Base-by-base conservation (phyloP, 2,797 vertebrate species). In the Ataeniobius toweri region DNA sequence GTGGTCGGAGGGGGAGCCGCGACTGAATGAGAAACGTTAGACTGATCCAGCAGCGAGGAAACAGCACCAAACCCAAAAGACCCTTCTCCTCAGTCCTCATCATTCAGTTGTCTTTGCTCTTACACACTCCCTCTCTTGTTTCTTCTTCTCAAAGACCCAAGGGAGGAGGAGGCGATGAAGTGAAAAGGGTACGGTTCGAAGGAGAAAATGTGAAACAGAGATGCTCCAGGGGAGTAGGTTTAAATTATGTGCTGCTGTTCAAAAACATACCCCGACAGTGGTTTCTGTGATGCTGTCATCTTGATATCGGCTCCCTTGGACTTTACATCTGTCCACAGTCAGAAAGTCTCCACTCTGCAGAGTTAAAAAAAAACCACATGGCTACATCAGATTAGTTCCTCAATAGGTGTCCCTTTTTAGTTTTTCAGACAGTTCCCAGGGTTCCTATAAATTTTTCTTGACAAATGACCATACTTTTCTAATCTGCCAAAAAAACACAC, bases 321-420 rank as follows among this genome's bases (percentile, higher is more conserved):
- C 78, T 92, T 94, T 95, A 88, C 92, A 92, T 89, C 91, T 91
- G 68, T 95, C 95, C 86, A 94, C 93, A 0, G 92, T 92, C 76
- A 95, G 89, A 81, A 95, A 94, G n/a, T 95, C 94, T 72, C 92
- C 93, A 51, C 77, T 93, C 95, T 96, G 91, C 68, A 85, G 59
- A 77, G 65, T 31, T 85, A 80, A 83, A 13, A 22, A 20, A 36
- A 36, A 31, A 5, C 16, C 39, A 68, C 41, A n/a, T 1, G 31
- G 8, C 0, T n/a, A 79, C 39, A 73, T 79, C 51, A 77, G 31
- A 72, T 26, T 36, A 71, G 18, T 82, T 68, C 0, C 39, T 80
- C 67, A n/a, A 50, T 22, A 26, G 46, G 69, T 41, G 68, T 75
- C 58, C 72, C 72, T 59, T 83, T 44, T 74, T 6, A 24, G 63